Percentiles rank a stretch among this genome's conserved stretches.
Conservation (phyloP, 1,140 invertebrate genomes). For the Drosophila arizonae region DNA sequence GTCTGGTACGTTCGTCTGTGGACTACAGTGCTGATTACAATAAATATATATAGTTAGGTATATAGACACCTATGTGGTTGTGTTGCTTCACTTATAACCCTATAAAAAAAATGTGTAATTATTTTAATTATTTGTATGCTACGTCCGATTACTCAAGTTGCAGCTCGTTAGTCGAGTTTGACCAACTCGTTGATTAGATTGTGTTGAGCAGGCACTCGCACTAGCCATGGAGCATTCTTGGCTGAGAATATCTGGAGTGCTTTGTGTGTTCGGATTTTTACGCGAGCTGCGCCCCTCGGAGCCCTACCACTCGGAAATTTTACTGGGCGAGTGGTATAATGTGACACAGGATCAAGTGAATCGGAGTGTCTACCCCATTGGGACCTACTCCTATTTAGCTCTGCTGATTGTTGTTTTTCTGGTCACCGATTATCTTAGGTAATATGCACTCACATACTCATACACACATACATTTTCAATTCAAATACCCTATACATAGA, state of each 20-base stretch:
- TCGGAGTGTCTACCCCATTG: conserved; percentile 88
- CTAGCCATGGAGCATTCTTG: conserved; percentile 83
- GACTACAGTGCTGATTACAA: conserved; percentile 25
- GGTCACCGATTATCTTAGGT: conserved; percentile 89
- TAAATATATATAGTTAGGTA: conserved; percentile 7
- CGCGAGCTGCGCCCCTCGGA: conserved; percentile 92
- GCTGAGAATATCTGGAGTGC: conserved; percentile 86
- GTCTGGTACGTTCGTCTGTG: conserved; percentile 20
- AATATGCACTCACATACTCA: neutral
- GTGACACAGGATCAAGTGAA: conserved; percentile 84
- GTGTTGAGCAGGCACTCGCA: conserved; percentile 31
- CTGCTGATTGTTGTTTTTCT: conserved; percentile 89
- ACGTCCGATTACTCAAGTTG: conserved; percentile 77
- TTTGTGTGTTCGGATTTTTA: conserved; percentile 91
- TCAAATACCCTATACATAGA: conserved; percentile 56
- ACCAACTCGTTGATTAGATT: conserved; percentile 53
- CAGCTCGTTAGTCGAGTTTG: conserved; percentile 1
- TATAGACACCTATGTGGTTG: conserved; percentile 9
- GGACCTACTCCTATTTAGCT: conserved; percentile 89
- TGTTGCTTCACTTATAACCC: conserved; percentile 31
- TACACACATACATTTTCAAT: neutral
- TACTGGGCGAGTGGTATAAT: conserved; percentile 87
- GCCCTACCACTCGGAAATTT: conserved; percentile 89
- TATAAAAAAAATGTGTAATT: conserved; percentile 56
- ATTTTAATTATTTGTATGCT: conserved; percentile 72